phyloP scores from a whole-genome alignment of 2,888 invertebrate species.

The Megaustenia siamemsis region DNA sequence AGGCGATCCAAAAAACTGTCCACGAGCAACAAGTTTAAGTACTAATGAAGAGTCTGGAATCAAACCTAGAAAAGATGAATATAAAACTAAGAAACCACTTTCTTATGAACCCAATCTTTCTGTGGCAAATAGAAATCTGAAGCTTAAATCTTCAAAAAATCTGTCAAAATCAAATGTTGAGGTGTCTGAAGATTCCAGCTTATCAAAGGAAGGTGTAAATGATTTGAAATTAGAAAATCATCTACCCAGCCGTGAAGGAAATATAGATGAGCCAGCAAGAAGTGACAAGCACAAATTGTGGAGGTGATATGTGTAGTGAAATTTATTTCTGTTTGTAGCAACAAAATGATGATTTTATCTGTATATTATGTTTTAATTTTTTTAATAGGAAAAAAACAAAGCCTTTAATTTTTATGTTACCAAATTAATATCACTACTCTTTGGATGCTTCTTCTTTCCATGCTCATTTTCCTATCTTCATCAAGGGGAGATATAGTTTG shows the following conservation, averaged over 20 bases:
- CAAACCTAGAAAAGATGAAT: not conserved
- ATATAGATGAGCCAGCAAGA: constrained; percentile 3
- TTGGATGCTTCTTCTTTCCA: too few species aligned
- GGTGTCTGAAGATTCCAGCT: too few species aligned
- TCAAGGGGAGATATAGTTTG: too few species aligned
- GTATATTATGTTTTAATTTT: too few species aligned
- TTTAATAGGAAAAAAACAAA: too few species aligned
- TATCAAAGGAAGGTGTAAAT: not conserved
- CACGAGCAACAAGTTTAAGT: not conserved
- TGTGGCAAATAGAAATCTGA: constrained; percentile 69
- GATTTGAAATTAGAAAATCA: not conserved
- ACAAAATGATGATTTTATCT: too few species aligned
- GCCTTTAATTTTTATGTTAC: too few species aligned
- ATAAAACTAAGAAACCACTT: constrained; percentile 16
- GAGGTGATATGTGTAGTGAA: not conserved
- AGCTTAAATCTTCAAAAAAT: constrained; percentile 66
- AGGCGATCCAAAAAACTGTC: not conserved
- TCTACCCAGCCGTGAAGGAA: not conserved
- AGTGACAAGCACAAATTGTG: constrained; percentile 17
- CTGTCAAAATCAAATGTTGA: constrained; percentile 31
- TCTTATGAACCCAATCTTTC: constrained; percentile 67
- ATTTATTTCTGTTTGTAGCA: too few species aligned
- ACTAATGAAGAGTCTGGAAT: not conserved
- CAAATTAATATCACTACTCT: too few species aligned
- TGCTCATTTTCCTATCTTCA: too few species aligned